These are phyloP conservation scores for Papilio elwesi DNA, from an alignment of 2,888 invertebrate species.

Conservation along the genomic window DNA sequence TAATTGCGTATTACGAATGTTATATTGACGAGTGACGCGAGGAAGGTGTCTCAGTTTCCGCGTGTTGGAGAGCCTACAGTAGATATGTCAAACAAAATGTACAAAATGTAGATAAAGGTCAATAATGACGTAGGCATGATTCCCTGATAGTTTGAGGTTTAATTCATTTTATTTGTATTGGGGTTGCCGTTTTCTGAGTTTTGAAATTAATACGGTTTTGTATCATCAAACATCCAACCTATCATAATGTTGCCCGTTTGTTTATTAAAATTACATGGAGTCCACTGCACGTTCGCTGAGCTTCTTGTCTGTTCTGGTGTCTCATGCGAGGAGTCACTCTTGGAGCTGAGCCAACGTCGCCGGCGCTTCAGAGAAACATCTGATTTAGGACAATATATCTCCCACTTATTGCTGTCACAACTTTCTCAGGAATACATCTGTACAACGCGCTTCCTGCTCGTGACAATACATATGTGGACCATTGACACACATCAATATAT, in stretches of 20 bases:
- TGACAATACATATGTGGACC: slow-evolving; percentile 39
- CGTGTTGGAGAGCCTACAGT: no score
- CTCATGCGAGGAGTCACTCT: slow-evolving; percentile 37
- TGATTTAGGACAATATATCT: slow-evolving; percentile 44
- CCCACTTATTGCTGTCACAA: slow-evolving; percentile 47
- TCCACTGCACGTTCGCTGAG: slow-evolving; percentile 19
- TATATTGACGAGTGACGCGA: no score
- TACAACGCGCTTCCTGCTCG: slow-evolving; percentile 43
- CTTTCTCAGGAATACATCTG: slow-evolving; percentile 49
- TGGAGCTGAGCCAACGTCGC: slow-evolving; percentile 55
- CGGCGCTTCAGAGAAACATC: slow-evolving; percentile 44
- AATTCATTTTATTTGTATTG: no score
- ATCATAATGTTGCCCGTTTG: background rate
- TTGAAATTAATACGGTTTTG: background rate
- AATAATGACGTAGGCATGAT: no score
- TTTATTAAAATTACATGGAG: background rate
- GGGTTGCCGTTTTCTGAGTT: no score
- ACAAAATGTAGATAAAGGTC: no score
- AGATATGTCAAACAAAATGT: no score
- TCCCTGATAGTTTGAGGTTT: no score
- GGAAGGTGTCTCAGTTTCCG: no score
- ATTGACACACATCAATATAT: slow-evolving; percentile 38
- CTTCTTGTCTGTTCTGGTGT: slow-evolving; percentile 33
- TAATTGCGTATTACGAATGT: no score
- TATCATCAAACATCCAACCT: background rate